Conservation (phyloP, 2,888 invertebrate genomes). For the Caenorhabditis doughertyi region DNA sequence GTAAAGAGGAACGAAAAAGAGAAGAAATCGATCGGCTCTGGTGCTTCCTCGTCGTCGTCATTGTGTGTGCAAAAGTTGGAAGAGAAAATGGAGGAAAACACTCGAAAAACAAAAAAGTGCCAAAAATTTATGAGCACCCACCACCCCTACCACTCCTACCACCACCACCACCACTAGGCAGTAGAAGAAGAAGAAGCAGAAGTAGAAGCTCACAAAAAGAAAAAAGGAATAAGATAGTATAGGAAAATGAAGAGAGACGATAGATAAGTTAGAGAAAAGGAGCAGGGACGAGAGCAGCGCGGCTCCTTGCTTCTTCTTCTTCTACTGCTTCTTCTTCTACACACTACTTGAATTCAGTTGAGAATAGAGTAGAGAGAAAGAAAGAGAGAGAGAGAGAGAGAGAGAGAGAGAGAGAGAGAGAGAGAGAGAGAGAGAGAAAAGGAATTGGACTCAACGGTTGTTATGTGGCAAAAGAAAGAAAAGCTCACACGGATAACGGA, state of each 20-base stretch:
- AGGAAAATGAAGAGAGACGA: constrained; percentile 11
- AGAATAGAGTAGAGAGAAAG: not conserved
- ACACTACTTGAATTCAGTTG: constrained; percentile 56
- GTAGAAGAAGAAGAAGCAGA: constrained; percentile 12
- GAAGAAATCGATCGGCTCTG: constrained; percentile 28
- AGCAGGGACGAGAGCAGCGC: constrained; percentile 48
- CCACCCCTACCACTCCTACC: constrained; percentile 21
- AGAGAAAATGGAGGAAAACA: constrained; percentile 49
- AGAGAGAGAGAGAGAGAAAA: constrained; percentile 22
- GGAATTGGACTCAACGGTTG: constrained; percentile 30
- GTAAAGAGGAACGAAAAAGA: constrained; percentile 13
- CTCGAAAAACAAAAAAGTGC: constrained; percentile 65
- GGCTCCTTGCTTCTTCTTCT: constrained; percentile 49
- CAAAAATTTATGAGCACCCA: constrained; percentile 64
- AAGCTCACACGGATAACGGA: constrained; percentile 43
- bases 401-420: constrained; percentile 14
- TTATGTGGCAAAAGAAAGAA: constrained; percentile 47
- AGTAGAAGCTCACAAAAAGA: constrained; percentile 35
- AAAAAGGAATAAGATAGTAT: constrained; percentile 12
- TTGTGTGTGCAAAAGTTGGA: constrained; percentile 42
- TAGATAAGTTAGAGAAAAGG: constrained; percentile 32
- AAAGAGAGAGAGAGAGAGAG: constrained; percentile 10
- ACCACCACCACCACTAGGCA: constrained; percentile 13
- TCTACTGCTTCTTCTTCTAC: constrained; percentile 23
- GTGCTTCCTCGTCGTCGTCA: constrained; percentile 23